Base-by-base conservation (phyloP, 1,140 invertebrate species). In the Tribolium castaneum region DNA sequence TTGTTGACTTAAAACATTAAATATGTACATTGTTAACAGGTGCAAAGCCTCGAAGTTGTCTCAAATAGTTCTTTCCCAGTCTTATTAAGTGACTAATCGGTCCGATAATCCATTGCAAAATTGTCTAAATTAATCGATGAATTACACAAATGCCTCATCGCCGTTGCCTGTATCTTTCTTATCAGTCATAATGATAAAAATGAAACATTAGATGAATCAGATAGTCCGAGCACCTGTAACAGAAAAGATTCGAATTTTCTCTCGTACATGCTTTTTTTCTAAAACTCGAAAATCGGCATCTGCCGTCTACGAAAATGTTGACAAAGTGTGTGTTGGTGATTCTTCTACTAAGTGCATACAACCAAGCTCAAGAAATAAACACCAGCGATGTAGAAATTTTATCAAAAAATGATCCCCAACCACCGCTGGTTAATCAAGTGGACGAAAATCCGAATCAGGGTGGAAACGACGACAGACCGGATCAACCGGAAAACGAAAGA, bases 1-100 rank as follows among this genome's bases (percentile, higher is more conserved):
- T 34, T 66, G 59, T 66, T 66, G 34, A 35, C 59, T 34, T 22
- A 39, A 35, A 66, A 30, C 59, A 35, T 66, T 66, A 66, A 66
- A 66, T 66, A 66, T 66, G 59, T 66, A 66, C 59, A 34, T 66
- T 66, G 59, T 66, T 19, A 35, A 35, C 59, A 66, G 59, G 59
- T 66, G 59, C 59, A 66, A 34, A 35, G 30, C 25, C 59, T 66
- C 25, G n/a, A 66, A 66, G 45, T 13, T 66, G 59, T 66, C 10
- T 66, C 6, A 66, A 35, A 35, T 35, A 66, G 59, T 66, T 13
- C n/a, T 12, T 13, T 39, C 59, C n/a, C 9, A 66, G 59, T 30
- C 14, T 66, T 66, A 35, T 34, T 34, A 5, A n/a, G 59, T 66
- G 25, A 39, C 59, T 39, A 66, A 66, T 66, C 59, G 25, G 1